Base-by-base conservation (phyloP, 2,797 vertebrate genomes). In the Prionace glauca region DNA sequence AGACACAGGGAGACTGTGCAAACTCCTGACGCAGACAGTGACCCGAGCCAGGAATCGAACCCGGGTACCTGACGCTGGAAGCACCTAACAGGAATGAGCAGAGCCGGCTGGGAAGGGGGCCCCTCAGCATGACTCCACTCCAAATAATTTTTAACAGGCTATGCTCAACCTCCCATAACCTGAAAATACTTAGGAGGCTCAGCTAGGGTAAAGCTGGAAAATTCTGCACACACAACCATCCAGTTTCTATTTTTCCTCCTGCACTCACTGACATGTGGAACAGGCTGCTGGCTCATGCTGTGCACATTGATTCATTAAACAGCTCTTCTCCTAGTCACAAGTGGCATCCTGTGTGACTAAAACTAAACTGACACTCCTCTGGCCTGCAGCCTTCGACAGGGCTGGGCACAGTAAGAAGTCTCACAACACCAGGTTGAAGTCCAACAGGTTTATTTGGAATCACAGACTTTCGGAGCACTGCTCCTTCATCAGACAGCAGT, bases 101-200 rank as follows among this genome's bases (percentile, higher is more conserved):
- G 32, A 60, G 1, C 56, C 60, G 11, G 32, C 29, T 62, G 56
- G 87, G 87, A 65, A 2, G 29, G 65, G 87, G 29, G 56, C 29
- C 60, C 50, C 87, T 62, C 65, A 60, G 65, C 87, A 65, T 90
- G 18, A n/a, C 29, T 62, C 7, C 3, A 1, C 12, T n/a, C 29
- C 14, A 60, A 56, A 90, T 90, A 29, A 90, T 60, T 88, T 84
- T 88, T 88, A 88, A 88, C 86, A 90, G 87, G 56, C 56, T 29
- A 90, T n/a, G 87, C 56, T 62, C 60, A 90, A 65, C 29, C 56
- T 90, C 56, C 60, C 60, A 18, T 62, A 56, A 62, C 81, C 24
- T 84, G 29, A 62, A 62, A n/a, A 88, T 88, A 62, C 29, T 18
- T n/a, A 18, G 60, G 87, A 60, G 87, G 56, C 18, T 90, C 56